Evolutionary conservation across 2,797 vertebrate genomes (phyloP), one percentile per base, ranked within the genome.

Genomic region (Prionace glauca): DNA sequence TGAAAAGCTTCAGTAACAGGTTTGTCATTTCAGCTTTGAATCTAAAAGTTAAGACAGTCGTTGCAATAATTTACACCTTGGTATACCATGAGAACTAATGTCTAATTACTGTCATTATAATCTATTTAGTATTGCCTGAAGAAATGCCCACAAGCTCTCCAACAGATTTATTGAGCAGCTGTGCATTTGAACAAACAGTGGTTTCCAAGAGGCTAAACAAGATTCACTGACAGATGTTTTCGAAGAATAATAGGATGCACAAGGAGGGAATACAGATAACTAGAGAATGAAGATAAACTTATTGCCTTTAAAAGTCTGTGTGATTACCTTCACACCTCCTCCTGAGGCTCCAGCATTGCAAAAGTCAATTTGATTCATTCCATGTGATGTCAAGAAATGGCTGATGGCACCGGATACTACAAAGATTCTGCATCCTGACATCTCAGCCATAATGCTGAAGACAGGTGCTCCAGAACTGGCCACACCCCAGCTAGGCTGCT

Each of bases 31-130:
- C 50, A 56, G 50, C 71, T 95, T 50, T 77, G 93, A 95, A 95
- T 18, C 20, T 22, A 10, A 32, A 3, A 45, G 20, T 95, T 74
- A 74, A 32, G 32, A 95, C 24, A 32, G 45, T n/a, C 24, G 18
- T 50, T 95, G 45, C 45, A 20, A 36, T 74, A 56, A 95, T 74
- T 77, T 56, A 56, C 71, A 74, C 16, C 4, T 72, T 56, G 32
- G 26, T 90, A 62, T n/a, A 65, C 32, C 2, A 16, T 29, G 29
- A 7, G 60, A 91, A 65, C 29, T 1, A 16, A 12, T 91, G 60
- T n/a, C 77, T 77, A 72, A 50, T 94, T 72, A 72, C 69, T 74
- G 92, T 71, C 69, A 50, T 94, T 94, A 94, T 50, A 26, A 95
- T 77, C 93, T 45, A 77, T 26, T 95, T 77, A 32, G 93, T 20